Conservation (phyloP, 1,140 invertebrate species). For the Mactra quadrangularis region DNA sequence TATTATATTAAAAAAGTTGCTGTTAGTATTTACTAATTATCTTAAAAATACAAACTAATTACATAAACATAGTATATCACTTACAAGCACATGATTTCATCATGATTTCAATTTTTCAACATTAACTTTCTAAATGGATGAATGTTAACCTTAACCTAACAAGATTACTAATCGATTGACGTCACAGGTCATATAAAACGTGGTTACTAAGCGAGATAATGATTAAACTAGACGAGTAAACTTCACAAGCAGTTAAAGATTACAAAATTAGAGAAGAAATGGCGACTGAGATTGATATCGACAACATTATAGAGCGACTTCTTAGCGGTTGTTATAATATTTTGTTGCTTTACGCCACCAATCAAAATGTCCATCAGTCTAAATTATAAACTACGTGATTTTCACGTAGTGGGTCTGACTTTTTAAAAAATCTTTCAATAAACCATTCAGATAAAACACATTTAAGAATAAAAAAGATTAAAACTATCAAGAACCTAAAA, state of each 20-base stretch:
- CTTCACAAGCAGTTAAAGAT: not conserved
- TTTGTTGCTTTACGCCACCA: not conserved
- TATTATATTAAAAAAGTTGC: too few relatives aligned
- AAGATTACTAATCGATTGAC: conserved; percentile 31
- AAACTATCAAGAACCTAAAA: not conserved
- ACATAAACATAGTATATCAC: too few relatives aligned
- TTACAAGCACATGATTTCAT: too few relatives aligned
- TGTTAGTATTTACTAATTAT: too few relatives aligned
- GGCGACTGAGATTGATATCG: conserved; percentile 98
- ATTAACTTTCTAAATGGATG: too few relatives aligned
- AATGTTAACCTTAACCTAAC: too few relatives aligned
- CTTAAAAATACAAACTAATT: too few relatives aligned
- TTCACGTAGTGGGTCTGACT: not conserved
- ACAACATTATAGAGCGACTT: conserved; percentile 96
- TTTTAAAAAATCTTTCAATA: not conserved
- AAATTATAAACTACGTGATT: not conserved
- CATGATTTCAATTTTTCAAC: too few relatives aligned
- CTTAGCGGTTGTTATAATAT: conserved; percentile 90
- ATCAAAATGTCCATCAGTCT: not conserved
- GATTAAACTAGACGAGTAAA: conserved; percentile 10
- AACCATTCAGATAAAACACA: not conserved
- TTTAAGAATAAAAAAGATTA: not conserved
- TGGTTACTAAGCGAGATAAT: not conserved
- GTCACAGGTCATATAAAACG: conserved; percentile 22
- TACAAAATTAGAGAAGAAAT: conserved; percentile 84